A percentile compares a stretch with the other conserved stretches of the same genome.
Conservation (phyloP, 2,888 invertebrate species). For the Oxytorus armatus region DNA sequence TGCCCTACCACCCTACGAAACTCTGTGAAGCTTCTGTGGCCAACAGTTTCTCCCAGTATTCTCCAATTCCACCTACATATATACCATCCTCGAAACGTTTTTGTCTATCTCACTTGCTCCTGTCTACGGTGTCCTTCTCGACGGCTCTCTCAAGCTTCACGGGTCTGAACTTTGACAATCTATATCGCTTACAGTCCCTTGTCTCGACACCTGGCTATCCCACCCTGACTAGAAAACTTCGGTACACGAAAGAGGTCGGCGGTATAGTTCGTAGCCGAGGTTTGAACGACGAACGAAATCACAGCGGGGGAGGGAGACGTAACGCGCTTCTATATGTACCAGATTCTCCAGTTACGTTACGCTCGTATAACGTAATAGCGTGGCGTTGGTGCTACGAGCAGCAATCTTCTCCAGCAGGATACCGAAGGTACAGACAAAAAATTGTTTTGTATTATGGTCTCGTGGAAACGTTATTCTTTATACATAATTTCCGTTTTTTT, state of each 20-base stretch:
- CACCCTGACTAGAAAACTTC: slow-evolving; percentile 73
- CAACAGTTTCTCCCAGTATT: slow-evolving; percentile 56
- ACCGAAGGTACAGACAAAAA: background rate
- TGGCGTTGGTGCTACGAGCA: slow-evolving; percentile 8
- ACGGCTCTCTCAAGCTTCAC: background rate
- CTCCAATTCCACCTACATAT: slow-evolving; percentile 18
- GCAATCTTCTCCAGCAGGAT: background rate
- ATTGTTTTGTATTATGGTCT: background rate
- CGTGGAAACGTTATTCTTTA: background rate
- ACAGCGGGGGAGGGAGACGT: slow-evolving; percentile 34
- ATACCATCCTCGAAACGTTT: slow-evolving; percentile 37
- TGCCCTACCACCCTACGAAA: slow-evolving; percentile 61
- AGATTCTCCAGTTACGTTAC: slow-evolving; percentile 25
- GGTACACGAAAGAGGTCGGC: slow-evolving; percentile 5
- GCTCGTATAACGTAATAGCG: slow-evolving; percentile 6
- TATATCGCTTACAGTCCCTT: slow-evolving; percentile 78
- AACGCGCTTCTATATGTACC: background rate
- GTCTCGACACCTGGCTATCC: slow-evolving; percentile 79
- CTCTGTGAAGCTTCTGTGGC: slow-evolving; percentile 66
- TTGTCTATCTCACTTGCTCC: background rate
- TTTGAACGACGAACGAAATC: slow-evolving; percentile 45
- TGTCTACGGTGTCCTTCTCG: slow-evolving; percentile 15
- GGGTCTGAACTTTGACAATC: slow-evolving; percentile 79
- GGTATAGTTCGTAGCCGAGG: background rate
- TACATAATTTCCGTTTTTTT: background rate